A percentile compares a stretch with the other conserved stretches of the same genome.
phyloP scores from a whole-genome alignment of 2,797 vertebrate species.

The Acestrorhynchus altus region DNA sequence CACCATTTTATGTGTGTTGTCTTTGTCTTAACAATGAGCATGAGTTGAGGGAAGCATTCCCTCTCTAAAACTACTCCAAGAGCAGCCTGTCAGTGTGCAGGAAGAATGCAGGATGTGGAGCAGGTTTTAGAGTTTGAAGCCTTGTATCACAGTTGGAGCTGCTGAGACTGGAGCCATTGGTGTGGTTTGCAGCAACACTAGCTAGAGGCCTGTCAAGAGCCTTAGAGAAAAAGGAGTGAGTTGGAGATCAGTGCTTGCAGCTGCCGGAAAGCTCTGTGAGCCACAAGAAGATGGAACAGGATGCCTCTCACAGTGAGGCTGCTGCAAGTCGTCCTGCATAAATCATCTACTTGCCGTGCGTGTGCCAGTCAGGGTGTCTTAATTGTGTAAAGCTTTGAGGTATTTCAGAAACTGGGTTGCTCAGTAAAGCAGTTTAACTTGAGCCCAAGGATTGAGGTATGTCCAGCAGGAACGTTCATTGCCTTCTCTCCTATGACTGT shows the following conservation, averaged over 20 bases:
- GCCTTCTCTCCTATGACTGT: neutral
- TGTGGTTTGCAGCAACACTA: constrained; percentile 23
- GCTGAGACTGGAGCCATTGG: constrained; percentile 16
- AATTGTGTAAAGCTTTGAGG: constrained; percentile 42
- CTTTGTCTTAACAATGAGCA: constrained; percentile 5
- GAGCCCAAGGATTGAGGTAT: neutral
- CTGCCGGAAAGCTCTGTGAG: constrained; percentile 43
- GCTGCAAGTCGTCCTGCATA: constrained; percentile 42
- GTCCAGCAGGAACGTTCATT: neutral
- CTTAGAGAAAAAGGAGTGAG: constrained; percentile 1
- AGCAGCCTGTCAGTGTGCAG: neutral
- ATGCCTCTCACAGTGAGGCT: constrained; percentile 49
- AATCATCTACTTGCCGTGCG: constrained; percentile 30
- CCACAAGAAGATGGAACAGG: constrained; percentile 46
- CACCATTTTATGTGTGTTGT: constrained; percentile 13
- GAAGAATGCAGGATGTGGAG: neutral
- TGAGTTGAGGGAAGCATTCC: neutral
- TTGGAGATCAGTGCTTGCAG: constrained; percentile 39
- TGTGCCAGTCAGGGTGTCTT: constrained; percentile 45
- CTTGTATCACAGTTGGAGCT: constrained; percentile 35
- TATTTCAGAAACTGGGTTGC: neutral
- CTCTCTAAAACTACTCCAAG: neutral
- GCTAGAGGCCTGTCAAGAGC: constrained; percentile 31
- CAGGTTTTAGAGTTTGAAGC: constrained; percentile 17
- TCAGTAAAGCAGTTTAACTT: neutral